Base-by-base conservation (phyloP, 2,888 invertebrate species). In the Philereme vetulata region DNA sequence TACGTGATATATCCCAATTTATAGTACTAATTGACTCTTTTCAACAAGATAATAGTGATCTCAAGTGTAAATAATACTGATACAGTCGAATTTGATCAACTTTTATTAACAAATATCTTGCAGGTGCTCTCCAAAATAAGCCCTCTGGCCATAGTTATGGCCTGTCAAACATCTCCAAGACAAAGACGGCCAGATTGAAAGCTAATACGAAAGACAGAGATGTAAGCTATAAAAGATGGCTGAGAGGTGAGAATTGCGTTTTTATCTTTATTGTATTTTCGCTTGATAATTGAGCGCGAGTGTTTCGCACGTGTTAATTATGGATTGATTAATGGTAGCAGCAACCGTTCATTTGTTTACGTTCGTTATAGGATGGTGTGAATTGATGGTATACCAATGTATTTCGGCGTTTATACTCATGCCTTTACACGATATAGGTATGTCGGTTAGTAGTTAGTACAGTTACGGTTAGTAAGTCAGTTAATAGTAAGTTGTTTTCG, bases 281-380 rank as follows among this genome's bases (percentile, higher is more conserved):
- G 78, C 69, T 64, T 70, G 74, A 85, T 88, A 90, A 88, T 88
- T 89, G 85, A 80, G 80, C 81, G 83, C 77, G 81, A 84, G 84
- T 81, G 77, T 45, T 78, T 77, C 72, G 75, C 75, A 72, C 72
- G 72, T 68, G 79, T 85, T 89, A 87, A 89, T 90, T 90, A 89
- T 73, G 62, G 65, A 71, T 78, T 90, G 90, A 91, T 90, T 81
- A 84, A 90, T 88, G 85, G 73, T 65, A 63, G 60, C 70, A 48
- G 85, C 85, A 84, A 83, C 86, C 74, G 83, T 71, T 75, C 77
- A 75, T 80, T 81, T 76, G 74, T 80, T 78, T 47, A 52, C 50
- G 59, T 62, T 66, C 60, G 59, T 49, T 67, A 50, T 51, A 47
- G 56, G 21, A 35, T 38, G 52, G 59, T 46, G 53, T 46, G 50